Percentiles rank a stretch among this genome's conserved stretches.
Conservation (phyloP, 2,888 invertebrate species). For the Hydropsyche betteni region DNA sequence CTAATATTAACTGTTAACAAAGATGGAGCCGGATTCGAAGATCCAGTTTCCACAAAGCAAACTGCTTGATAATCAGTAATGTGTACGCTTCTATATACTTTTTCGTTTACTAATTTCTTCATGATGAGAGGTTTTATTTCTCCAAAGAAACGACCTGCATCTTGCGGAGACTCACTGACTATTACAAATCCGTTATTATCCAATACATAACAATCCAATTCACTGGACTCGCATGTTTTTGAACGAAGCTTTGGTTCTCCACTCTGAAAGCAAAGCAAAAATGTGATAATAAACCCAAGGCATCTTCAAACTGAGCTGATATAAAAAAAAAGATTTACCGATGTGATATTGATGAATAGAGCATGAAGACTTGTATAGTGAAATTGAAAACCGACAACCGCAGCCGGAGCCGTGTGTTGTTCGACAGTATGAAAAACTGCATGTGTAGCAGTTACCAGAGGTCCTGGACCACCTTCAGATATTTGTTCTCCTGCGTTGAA, state of each 20-base stretch:
- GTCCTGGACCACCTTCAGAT: conserved; percentile 64
- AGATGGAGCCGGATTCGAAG: conserved; percentile 69
- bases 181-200: conserved; percentile 91
- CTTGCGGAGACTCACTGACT: conserved; percentile 74
- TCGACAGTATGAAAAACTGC: conserved; percentile 77
- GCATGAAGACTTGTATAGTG: conserved; percentile 78
- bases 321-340: conserved; percentile 62
- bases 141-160: conserved; percentile 89
- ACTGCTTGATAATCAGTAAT: conserved; percentile 91
- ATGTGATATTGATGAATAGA: conserved; percentile 83
- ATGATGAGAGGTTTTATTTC: conserved; percentile 83
- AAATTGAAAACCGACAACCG: conserved; percentile 82
- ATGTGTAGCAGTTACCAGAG: conserved; percentile 85
- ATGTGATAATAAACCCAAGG: no score
- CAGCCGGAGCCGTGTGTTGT: conserved; percentile 71
- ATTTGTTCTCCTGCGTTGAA: conserved; percentile 67
- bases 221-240: conserved; percentile 71
- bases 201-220: conserved; percentile 82
- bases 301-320: no score
- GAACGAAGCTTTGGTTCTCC: conserved; percentile 62
- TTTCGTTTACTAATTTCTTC: conserved; percentile 75
- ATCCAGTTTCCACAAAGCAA: conserved; percentile 77
- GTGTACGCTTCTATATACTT: conserved; percentile 77
- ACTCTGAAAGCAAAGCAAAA: conserved; percentile 51
- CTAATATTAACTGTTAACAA: conserved; percentile 68